phyloP scores from a whole-genome alignment of 1,140 invertebrate species.

The Parasteatoda tepidariorum region DNA sequence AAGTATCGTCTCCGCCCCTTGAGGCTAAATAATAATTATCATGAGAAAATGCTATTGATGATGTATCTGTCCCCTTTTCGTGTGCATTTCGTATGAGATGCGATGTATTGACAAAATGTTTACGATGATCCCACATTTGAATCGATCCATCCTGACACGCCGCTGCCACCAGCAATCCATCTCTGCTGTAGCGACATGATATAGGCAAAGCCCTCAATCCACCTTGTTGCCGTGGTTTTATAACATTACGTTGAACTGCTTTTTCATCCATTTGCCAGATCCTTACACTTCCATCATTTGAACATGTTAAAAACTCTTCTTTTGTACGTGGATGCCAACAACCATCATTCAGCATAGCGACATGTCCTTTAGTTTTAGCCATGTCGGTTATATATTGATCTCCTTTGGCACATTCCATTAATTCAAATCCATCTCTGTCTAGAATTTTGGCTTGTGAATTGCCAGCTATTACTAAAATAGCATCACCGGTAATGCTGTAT shows the following conservation, averaged over 20 bases:
- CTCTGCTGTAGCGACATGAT: conserved; percentile 83
- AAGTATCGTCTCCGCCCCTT: conserved; percentile 85
- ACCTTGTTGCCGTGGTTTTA: conserved; percentile 88
- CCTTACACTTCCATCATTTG: conserved; percentile 91
- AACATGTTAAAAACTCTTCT: conserved; percentile 95
- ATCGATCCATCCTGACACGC: conserved; percentile 96
- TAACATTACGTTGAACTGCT: conserved; percentile 83
- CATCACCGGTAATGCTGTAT: conserved; percentile 94
- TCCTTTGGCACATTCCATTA: conserved; percentile 91
- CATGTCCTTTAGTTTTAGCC: conserved; percentile 95
- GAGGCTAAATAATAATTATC: conserved; percentile 83
- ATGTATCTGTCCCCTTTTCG: conserved; percentile 82
- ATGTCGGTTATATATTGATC: conserved; percentile 97
- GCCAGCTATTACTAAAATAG: conserved; percentile 93
- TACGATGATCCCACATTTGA: conserved; percentile 96
- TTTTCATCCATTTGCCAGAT: conserved; percentile 86
- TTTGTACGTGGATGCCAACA: conserved; percentile 93
- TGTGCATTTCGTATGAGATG: conserved; percentile 85
- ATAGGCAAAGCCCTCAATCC: conserved; percentile 92
- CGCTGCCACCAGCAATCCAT: conserved; percentile 89
- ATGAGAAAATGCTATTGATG: conserved; percentile 89
- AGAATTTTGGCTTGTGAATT: conserved; percentile 88
- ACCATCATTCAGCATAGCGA: conserved; percentile 88
- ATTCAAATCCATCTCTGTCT: conserved; percentile 95
- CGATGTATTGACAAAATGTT: conserved; percentile 80